phyloP scores from a whole-genome alignment of 2,113 vertebrate species.

The Pandion haliaetus region DNA sequence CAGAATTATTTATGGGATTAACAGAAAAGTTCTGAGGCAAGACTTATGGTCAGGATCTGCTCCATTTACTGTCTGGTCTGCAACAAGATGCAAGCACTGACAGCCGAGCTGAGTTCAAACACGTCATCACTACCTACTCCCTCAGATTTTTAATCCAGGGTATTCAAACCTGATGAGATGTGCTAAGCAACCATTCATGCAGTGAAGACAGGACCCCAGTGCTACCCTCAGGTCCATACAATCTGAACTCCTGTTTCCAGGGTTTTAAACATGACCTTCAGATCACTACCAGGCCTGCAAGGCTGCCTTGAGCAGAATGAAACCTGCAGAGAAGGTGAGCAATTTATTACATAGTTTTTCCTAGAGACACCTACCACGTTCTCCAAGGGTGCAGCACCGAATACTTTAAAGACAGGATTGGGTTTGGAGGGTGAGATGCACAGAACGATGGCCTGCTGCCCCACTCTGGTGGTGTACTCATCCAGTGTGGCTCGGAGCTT shows the following conservation, averaged over 20 bases:
- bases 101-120: neutral
- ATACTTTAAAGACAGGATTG: constrained; percentile 96
- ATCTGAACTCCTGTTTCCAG: rapidly evolving
- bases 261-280: neutral
- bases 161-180: neutral
- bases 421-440: constrained; percentile 98
- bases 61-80: neutral
- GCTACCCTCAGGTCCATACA: neutral
- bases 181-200: neutral
- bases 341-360: rapidly evolving
- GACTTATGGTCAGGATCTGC: neutral
- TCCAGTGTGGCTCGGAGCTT: constrained; percentile 94
- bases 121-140: rapidly evolving
- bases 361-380: constrained; percentile 85
- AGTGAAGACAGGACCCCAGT: neutral
- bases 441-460: constrained; percentile 96
- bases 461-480: constrained; percentile 96
- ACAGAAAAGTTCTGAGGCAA: neutral
- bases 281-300: neutral
- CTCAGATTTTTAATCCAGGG: neutral
- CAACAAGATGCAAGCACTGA: neutral
- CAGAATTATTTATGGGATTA: neutral
- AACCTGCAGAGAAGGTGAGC: neutral
- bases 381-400: constrained; percentile 95
- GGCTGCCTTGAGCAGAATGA: neutral